Conservation (phyloP, 1,140 invertebrate genomes). For the Trichonephila inaurata region DNA sequence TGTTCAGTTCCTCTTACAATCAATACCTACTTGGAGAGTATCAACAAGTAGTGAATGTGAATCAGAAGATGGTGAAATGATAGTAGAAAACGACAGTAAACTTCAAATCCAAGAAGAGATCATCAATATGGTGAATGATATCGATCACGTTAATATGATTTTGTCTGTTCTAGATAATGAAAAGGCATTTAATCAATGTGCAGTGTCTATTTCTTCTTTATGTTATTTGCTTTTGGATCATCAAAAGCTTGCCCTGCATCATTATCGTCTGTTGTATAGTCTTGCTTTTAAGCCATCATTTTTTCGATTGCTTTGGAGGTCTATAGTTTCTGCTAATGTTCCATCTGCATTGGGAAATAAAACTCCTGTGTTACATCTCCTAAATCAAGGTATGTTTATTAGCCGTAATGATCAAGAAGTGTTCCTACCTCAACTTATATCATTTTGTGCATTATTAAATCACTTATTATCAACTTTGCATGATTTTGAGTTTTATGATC, state of each 20-base stretch:
- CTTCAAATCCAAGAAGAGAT: conserved; percentile 80
- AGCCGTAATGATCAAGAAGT: conserved; percentile 85
- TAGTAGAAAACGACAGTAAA: conserved; percentile 34
- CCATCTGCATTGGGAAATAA: conserved; percentile 85
- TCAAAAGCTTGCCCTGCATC: conserved; percentile 68
- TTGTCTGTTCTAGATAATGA: conserved; percentile 80
- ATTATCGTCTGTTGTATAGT: conserved; percentile 87
- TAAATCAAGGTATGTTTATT: conserved; percentile 86
- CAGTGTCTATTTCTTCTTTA: conserved; percentile 86
- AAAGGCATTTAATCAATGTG: conserved; percentile 74
- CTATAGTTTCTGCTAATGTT: conserved; percentile 82
- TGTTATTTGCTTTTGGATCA: conserved; percentile 86
- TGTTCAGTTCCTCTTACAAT: conserved; percentile 62
- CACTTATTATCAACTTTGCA: conserved; percentile 91
- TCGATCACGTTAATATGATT: conserved; percentile 85
- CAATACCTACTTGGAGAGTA: conserved; percentile 15
- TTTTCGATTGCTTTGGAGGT: conserved; percentile 89
- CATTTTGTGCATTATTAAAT: conserved; percentile 92
- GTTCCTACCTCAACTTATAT: conserved; percentile 89
- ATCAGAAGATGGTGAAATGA: conserved; percentile 69
- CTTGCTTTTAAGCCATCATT: conserved; percentile 92
- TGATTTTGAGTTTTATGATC: conserved; percentile 89
- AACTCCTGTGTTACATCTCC: conserved; percentile 86
- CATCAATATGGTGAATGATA: conserved; percentile 85
- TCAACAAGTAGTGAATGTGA: background rate